Conservation (phyloP, 2,113 vertebrate species). For the Mungos mungo region DNA sequence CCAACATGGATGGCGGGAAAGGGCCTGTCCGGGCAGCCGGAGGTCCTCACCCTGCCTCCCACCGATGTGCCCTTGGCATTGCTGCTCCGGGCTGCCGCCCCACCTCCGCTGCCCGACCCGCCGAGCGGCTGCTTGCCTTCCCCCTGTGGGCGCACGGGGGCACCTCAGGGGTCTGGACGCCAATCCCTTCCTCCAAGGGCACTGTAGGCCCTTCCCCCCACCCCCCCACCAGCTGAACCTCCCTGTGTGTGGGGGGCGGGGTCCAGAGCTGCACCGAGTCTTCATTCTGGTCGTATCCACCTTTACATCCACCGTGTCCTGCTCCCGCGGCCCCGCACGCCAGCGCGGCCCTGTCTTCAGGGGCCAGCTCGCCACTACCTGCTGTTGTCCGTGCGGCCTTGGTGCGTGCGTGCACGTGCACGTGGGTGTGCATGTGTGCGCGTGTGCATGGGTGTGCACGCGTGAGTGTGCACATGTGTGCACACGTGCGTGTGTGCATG, state of each 20-base stretch:
- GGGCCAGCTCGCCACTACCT: background rate
- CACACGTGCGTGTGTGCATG: too few relatives aligned
- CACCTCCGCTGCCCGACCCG: too few relatives aligned
- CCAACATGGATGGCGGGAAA: background rate
- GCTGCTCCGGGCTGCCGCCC: background rate
- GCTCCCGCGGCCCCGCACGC: fast-evolving
- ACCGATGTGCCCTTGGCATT: background rate
- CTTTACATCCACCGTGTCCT: background rate
- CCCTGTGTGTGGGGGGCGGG: background rate
- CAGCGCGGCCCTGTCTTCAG: too few relatives aligned
- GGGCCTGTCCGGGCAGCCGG: too few relatives aligned
- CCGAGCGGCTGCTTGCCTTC: background rate
- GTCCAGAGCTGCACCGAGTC: background rate
- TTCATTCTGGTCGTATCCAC: fast-evolving
- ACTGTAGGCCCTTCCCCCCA: background rate
- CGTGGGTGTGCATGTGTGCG: too few relatives aligned
- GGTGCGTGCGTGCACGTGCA: background rate
- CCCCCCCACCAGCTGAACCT: too few relatives aligned
- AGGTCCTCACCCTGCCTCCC: too few relatives aligned
- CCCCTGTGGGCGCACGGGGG: too few relatives aligned
- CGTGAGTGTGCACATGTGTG: too few relatives aligned
- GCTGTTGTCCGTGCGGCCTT: fast-evolving
- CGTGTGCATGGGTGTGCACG: background rate
- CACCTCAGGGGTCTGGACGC: background rate
- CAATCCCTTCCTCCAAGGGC: background rate